Percentiles rank a stretch among this genome's conserved stretches.
Conservation (phyloP, 1,140 invertebrate genomes). For the Belonocnema kinseyi region DNA sequence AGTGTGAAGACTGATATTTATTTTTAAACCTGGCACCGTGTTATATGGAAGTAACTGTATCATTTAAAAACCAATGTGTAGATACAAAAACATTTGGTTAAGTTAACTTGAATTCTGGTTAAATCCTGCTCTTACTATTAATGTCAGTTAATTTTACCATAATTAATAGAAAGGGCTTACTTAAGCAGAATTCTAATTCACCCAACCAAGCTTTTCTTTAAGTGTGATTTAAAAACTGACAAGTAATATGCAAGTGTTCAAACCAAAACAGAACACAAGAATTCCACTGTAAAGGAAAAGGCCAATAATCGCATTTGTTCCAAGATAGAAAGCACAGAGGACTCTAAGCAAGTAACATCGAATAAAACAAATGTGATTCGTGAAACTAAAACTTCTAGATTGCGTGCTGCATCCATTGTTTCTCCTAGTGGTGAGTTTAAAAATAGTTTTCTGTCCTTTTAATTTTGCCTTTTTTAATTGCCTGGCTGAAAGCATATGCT, state of each 20-base stretch:
- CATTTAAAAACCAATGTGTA: too few species aligned
- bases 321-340: constrained; percentile 49
- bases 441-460: constrained; percentile 20
- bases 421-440: constrained; percentile 51
- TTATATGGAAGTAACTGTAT: too few species aligned
- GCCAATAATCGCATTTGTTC: constrained; percentile 45
- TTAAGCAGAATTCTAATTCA: too few species aligned
- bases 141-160: too few species aligned
- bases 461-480: background rate
- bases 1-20: too few species aligned
- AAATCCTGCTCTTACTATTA: too few species aligned
- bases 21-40: too few species aligned
- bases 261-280: constrained; percentile 46
- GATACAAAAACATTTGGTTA: too few species aligned
- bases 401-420: constrained; percentile 79
- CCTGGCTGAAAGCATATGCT: too few species aligned
- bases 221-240: background rate
- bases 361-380: constrained; percentile 73
- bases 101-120: too few species aligned
- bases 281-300: constrained; percentile 41
- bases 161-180: too few species aligned
- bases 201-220: background rate
- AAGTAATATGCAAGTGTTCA: background rate
- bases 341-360: constrained; percentile 40
- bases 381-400: constrained; percentile 82